Evolutionary conservation across 2,113 vertebrate genomes (phyloP).

Genomic region (Protomyctophum bolini): DNA sequence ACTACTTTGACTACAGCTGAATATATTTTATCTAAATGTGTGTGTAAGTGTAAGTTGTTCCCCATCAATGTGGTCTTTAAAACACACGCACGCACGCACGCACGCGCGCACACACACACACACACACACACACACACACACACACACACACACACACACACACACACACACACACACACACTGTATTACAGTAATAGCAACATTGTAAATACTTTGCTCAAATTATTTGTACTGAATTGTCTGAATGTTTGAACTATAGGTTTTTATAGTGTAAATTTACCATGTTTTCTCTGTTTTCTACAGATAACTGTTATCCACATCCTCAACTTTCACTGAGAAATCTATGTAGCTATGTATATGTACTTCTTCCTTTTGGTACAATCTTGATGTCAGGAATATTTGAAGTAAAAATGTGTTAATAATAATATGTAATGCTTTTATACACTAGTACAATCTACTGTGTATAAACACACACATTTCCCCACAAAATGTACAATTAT

Average conservation of each 20-base stretch:
- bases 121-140: too few relatives aligned
- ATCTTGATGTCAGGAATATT: slow-evolving; percentile 28
- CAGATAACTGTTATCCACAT: background rate
- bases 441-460: slow-evolving; percentile 29
- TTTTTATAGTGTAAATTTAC: slow-evolving; percentile 24
- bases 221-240: slow-evolving; percentile 46
- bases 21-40: slow-evolving; percentile 8
- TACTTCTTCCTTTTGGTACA: slow-evolving; percentile 19
- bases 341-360: background rate
- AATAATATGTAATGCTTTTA: slow-evolving; percentile 24
- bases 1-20: background rate
- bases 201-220: slow-evolving; percentile 33
- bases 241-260: slow-evolving; percentile 51
- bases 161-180: too few relatives aligned
- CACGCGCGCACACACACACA: too few relatives aligned
- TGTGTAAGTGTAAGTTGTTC: slow-evolving; percentile 15
- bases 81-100: background rate
- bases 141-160: too few relatives aligned
- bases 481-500: slow-evolving; percentile 19
- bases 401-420: background rate
- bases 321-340: slow-evolving; percentile 1
- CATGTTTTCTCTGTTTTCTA: slow-evolving; percentile 10
- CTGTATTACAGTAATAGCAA: slow-evolving; percentile 22
- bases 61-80: slow-evolving; percentile 20
- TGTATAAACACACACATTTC: slow-evolving; percentile 36